Evolutionary conservation across 2,113 vertebrate species (phyloP).

Genomic region (Myrmecobius fasciatus): DNA sequence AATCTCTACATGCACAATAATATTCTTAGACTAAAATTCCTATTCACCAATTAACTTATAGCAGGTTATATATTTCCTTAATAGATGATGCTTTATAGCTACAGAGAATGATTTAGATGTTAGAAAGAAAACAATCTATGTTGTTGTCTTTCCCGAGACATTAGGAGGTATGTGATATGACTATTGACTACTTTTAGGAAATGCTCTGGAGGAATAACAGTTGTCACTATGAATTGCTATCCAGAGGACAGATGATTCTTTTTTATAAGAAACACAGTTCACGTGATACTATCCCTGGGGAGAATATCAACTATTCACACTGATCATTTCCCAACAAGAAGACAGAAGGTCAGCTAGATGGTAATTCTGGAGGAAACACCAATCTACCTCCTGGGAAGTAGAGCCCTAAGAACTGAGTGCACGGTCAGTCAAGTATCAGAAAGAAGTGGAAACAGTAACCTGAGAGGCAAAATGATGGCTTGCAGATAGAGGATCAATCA

Average conservation of each 20-base stretch:
- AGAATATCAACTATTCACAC: conserved; percentile 10
- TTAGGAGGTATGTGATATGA: background rate
- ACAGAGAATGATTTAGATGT: conserved; percentile 12
- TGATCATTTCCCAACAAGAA: conserved; percentile 17
- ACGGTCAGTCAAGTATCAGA: conserved; percentile 2
- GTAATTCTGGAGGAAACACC: conserved; percentile 36
- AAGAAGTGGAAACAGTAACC: conserved; percentile 7
- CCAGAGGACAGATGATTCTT: background rate
- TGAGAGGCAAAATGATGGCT: conserved; percentile 11
- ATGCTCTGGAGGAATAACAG: background rate
- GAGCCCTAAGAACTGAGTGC: conserved; percentile 34
- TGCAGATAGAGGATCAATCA: conserved; percentile 2
- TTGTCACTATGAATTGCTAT: background rate
- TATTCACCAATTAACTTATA: conserved; percentile 33
- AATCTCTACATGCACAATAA: background rate
- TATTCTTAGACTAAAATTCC: background rate
- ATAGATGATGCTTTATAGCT: background rate
- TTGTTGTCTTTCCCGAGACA: conserved; percentile 27
- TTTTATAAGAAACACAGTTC: background rate
- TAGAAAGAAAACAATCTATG: background rate
- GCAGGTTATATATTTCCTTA: background rate
- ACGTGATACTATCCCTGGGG: background rate
- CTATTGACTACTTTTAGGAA: conserved; percentile 25
- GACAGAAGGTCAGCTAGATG: conserved; percentile 19
- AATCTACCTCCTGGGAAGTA: background rate